Evolutionary conservation across 2,888 invertebrate genomes (phyloP), one percentile per base, ranked within the genome.

Genomic region (Drosophila pseudotalamancana): DNA sequence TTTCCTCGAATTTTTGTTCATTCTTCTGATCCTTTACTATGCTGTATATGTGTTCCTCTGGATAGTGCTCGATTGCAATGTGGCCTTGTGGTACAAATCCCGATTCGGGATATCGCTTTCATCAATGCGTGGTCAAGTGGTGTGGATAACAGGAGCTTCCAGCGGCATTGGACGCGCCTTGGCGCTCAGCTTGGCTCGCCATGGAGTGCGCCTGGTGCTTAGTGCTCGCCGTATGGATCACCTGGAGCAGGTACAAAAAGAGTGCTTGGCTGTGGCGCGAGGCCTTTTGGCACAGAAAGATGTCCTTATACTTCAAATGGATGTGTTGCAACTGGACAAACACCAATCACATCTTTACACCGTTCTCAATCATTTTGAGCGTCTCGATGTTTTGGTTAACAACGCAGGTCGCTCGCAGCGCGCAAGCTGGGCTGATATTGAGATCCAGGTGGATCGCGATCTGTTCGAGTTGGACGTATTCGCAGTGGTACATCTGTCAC

Each of bases 131-230:
- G 94, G 94, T 0, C 94, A 96, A 90, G 96, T 96, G 3, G 94
- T 96, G 1, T 97, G 97, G 95, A 94, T 97, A 73, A 96, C 96
- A 1, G 97, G 97, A 35, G 96, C 96, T 0, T 96, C 96, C 0
- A 95, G 95, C 91, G 97, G 97, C 11, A 96, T 97, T 66, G 97
- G 97, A 2, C 95, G 95, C 90, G 90, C 93, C 68, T 91, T 96
- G 42, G 96, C 96, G 0, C 92, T 95, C 67, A 93, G 93, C 16
- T 90, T 96, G 46, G 95, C 96, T 0, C 93, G 92, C 79, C 92
- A 92, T 82, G 94, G 94, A 5, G 95, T 94, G 2, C 94, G 94
- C 88, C 87, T 96, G 35, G 93, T 94, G 4, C 83, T 96, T 3
- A 93, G 95, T 6, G 95, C 96, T 0, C 92, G 96, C 48, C 92